A percentile compares a stretch with the other conserved stretches of the same genome.
phyloP scores from a whole-genome alignment of 1,140 invertebrate genomes.

The Galendromus occidentalis region DNA sequence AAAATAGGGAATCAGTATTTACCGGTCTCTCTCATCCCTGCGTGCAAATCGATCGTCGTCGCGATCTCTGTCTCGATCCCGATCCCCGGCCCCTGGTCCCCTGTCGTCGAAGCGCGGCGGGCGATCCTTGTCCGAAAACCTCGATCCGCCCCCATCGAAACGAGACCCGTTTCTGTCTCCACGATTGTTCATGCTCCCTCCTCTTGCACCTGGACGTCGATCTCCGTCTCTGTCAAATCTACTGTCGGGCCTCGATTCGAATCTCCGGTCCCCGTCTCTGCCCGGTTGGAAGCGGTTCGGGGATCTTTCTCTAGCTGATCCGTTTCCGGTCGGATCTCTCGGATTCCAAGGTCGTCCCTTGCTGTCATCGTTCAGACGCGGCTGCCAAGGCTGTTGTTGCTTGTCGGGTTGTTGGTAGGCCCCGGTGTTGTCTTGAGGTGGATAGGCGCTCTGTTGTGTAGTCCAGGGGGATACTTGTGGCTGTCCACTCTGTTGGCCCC shows the following conservation, averaged over 20 bases:
- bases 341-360: not conserved
- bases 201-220: not conserved
- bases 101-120: not conserved
- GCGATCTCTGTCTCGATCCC: not conserved
- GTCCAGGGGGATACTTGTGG: not conserved
- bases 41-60: not conserved
- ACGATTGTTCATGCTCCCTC: not conserved
- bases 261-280: not conserved
- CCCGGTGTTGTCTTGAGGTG: not conserved
- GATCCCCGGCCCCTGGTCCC: not conserved
- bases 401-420: not conserved
- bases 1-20: not conserved
- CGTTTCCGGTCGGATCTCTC: not conserved
- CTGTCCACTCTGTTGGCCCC: not conserved
- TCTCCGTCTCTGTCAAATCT: not conserved
- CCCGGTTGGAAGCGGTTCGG: not conserved
- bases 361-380: not conserved
- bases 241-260: not conserved
- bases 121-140: not conserved
- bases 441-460: constrained; percentile 4
- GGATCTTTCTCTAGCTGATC: not conserved
- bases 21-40: not conserved
- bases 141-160: not conserved
- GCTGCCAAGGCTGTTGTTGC: not conserved
- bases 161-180: not conserved